A percentile compares a stretch with the other conserved stretches of the same genome.
Conservation (phyloP, 2,888 invertebrate species). For the Meganola albula region DNA sequence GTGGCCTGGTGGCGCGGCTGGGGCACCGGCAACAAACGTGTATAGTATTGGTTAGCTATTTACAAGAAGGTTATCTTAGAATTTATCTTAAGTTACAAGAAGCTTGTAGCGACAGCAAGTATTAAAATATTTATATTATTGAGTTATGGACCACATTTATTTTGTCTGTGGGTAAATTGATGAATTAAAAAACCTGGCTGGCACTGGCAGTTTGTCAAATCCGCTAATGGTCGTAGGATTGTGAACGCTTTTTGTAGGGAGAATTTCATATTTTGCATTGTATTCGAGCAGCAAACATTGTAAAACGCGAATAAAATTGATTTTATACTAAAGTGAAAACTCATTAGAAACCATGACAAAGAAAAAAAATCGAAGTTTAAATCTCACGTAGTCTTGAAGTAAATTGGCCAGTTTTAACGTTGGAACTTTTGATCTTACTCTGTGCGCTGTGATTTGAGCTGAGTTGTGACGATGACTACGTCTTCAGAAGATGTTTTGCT, state of each 20-base stretch:
- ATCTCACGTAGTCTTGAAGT: constrained; percentile 25
- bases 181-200: no score
- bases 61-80: no score
- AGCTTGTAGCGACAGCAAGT: no score
- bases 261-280: constrained; percentile 43
- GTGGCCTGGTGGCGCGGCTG: no score
- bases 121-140: no score
- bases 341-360: constrained; percentile 9
- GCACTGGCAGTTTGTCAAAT: constrained; percentile 55
- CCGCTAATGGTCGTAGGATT: constrained; percentile 56
- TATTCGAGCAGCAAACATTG: no score
- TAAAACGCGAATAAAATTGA: no score
- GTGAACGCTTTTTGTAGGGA: constrained; percentile 53
- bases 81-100: no score
- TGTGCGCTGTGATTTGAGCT: constrained; percentile 19
- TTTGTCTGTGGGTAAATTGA: no score
- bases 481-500: constrained; percentile 96
- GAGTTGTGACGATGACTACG: constrained; percentile 81
- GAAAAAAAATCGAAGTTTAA: constrained; percentile 14
- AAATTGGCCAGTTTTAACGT: constrained; percentile 21
- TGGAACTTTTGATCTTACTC: constrained; percentile 27
- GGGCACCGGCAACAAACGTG: no score
- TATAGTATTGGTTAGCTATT: no score
- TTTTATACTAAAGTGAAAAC: constrained; percentile 8
- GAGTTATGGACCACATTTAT: no score